Percentiles rank a stretch among this genome's conserved stretches.
Evolutionary conservation across 2,888 invertebrate species (phyloP).

Genomic region (Dione juno): DNA sequence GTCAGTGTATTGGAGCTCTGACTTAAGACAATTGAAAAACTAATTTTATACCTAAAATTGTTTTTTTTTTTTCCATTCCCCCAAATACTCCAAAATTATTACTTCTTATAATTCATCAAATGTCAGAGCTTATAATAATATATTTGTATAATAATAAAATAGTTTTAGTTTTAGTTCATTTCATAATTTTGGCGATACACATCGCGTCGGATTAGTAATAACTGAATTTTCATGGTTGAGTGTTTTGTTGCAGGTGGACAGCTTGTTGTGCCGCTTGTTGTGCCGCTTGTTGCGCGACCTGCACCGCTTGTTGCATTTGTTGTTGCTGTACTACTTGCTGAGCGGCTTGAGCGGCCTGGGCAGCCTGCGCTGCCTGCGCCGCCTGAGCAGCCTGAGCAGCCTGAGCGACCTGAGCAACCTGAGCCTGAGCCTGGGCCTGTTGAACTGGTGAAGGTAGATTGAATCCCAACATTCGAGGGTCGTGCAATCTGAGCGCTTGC

Average conservation of each 20-base stretch:
- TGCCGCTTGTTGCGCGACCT: slow-evolving; percentile 66
- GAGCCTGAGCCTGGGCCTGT: slow-evolving; percentile 68
- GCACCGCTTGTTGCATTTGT: slow-evolving; percentile 64
- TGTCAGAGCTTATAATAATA: slow-evolving; percentile 13
- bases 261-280: slow-evolving; percentile 81
- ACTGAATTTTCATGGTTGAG: slow-evolving; percentile 91
- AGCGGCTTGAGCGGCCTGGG: slow-evolving; percentile 63
- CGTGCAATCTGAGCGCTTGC: slow-evolving; percentile 92
- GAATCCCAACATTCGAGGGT: slow-evolving; percentile 91
- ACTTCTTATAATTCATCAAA: slow-evolving; percentile 31
- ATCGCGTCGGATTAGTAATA: slow-evolving; percentile 88
- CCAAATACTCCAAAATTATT: background rate
- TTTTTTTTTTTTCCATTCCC: background rate
- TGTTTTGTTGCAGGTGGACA: slow-evolving; percentile 81
- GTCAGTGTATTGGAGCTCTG: slow-evolving; percentile 7
- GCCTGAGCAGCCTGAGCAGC: slow-evolving; percentile 58
- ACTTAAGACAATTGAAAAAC: slow-evolving; percentile 6
- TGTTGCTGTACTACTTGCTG: slow-evolving; percentile 64
- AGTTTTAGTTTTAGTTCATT: slow-evolving; percentile 35
- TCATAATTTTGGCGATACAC: slow-evolving; percentile 52
- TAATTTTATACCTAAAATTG: slow-evolving; percentile 15
- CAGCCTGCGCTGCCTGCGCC: slow-evolving; percentile 57
- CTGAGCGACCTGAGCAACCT: slow-evolving; percentile 56
- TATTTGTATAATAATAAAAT: slow-evolving; percentile 7
- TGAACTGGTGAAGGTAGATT: slow-evolving; percentile 83